Evolutionary conservation across 2,113 vertebrate genomes (phyloP), one percentile per base, ranked within the genome.

Genomic region (Otis tarda): DNA sequence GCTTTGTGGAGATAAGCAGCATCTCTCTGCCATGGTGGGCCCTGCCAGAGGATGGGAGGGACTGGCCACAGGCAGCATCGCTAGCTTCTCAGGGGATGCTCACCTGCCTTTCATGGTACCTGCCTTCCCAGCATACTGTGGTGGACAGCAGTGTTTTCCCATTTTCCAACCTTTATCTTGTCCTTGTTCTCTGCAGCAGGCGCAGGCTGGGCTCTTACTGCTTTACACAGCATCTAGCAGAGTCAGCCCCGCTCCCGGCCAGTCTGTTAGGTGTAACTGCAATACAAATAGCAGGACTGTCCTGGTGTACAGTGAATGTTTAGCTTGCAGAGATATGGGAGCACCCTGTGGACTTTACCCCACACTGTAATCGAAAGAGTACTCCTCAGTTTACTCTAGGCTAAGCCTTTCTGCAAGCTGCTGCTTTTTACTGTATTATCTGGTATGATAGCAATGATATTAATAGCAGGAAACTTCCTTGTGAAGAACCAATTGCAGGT

Each of bases 341-440:
- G 31, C 71, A 80, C 59, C 64, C 92, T n/a, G 67, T 0, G 5
- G 93, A 67, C 85, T 93, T 90, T 90, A 90, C 52, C 85, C 88
- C 68, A 28, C 56, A 3, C 83, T 60, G 71, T 35, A 81, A 96
- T 70, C 79, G 4, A 41, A 80, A 78, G 85, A 78, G 21, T 49
- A 30, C 69, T 89, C 60, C 78, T 87, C 27, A 22, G 91, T 95
- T 95, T 96, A 78, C 69, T 91, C 79, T 90, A 83, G n/a, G n/a
- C 68, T 90, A 92, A 96, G 92, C 83, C 88, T 81, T 92, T 57
- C 90, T 90, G 90, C 87, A 49, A 35, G 76, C 90, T 92, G 93
- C 90, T 93, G 95, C 93, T 86, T 95, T 93, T 90, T 71, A 60
- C 93, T 60, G 45, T 21, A 70, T 88, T 97, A 94, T 96, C 93